A percentile compares a stretch with the other conserved stretches of the same genome.
phyloP scores from a whole-genome alignment of 2,888 invertebrate species.

The Drosophila glabriapex region DNA sequence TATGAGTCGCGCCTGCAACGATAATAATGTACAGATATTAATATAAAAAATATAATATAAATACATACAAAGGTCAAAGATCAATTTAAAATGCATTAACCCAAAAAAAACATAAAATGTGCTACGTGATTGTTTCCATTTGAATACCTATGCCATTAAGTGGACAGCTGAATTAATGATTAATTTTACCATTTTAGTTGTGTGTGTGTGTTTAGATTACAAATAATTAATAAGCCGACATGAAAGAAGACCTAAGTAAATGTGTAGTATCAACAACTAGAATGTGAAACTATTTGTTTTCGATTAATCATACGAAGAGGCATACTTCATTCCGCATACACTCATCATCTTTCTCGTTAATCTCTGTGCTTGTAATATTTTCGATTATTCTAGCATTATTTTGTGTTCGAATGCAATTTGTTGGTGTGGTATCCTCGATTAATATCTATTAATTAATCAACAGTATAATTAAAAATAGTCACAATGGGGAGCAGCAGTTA shows the following conservation, averaged over 20 bases:
- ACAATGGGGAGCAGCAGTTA: neutral
- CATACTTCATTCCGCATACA: neutral
- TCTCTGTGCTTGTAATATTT: neutral
- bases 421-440: too few relatives aligned
- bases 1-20: slow-evolving; percentile 90
- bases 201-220: neutral
- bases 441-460: neutral
- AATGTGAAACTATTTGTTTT: neutral
- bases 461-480: neutral
- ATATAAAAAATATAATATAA: neutral
- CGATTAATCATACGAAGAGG: neutral
- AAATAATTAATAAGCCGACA: neutral
- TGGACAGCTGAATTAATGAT: neutral
- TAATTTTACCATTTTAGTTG: neutral
- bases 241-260: neutral
- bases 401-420: neutral
- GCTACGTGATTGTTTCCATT: neutral
- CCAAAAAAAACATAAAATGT: neutral
- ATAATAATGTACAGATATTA: neutral
- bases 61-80: neutral
- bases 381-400: neutral
- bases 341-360: neutral
- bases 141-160: neutral
- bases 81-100: neutral
- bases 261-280: neutral